Evolutionary conservation across 2,888 invertebrate genomes (phyloP), one percentile per base, ranked within the genome.

Genomic region (Osedax fenrisi): DNA sequence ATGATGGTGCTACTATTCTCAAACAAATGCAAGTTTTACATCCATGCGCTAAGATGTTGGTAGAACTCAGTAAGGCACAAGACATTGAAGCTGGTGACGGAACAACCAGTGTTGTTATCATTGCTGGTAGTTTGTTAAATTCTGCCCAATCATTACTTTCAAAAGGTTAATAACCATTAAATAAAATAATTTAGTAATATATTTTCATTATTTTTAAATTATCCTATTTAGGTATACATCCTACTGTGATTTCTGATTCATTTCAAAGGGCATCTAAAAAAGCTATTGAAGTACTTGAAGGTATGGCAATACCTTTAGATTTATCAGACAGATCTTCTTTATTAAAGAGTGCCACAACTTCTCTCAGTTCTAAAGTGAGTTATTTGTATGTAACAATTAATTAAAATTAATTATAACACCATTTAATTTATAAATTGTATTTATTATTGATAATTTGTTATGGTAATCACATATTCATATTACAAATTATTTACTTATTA

Each of bases 21-120:
- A 96, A 98, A 85, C 92, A 97, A 87, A 98, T 99, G 90, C 93
- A 93, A 86, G 96, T 99, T 1, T 88, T 93, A 78, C 98, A 98
- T 85, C 98, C 98, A 70, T 95, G 97, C 79, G 97, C 97, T 23
- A 96, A 96, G 89, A 97, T 99, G 96, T 87, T 98, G 83, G 98
- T 99, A 2, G 98, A 98, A 86, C 87, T 99, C 78, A 96, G 97
- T 0, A 91, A 94, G 81, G 97, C 98, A 22, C 98, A 97, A 87
- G 98, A 99, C 85, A 90, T 96, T 80, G 97, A 97, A 86, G 98
- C 98, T 80, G 98, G 98, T 68, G 98, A 99, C 87, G 98, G 98
- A 76, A 99, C 98, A 24, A 99, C 98, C 10, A 92, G 95, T 24
- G 98, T 98, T 74, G 97, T 97, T 10, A 92, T 99, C 3, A 89